Base-by-base conservation (phyloP, 2,888 invertebrate genomes). In the Syrphus vitripennis region DNA sequence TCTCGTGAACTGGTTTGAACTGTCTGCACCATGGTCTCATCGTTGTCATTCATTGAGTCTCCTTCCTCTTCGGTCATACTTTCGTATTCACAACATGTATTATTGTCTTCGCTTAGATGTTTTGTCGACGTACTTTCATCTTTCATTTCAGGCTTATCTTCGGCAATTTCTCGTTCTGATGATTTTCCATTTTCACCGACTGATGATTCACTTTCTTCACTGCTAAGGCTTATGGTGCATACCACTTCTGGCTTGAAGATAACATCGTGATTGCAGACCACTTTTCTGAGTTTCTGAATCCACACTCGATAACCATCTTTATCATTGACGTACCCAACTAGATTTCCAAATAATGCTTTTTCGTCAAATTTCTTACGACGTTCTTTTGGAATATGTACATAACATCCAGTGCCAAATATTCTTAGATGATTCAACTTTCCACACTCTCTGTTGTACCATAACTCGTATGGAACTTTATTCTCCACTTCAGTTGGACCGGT, bases 91-190 rank as follows among this genome's bases (percentile, higher is more conserved):
- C n/a, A 4, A 37, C 34, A 53, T 34, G 37, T 24, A 53, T 69
- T 50, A n/a, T 7, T 26, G 14, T 37, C 40, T 26, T 69, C 16
- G 1, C 1, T 29, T 1, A 3, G 3, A 53, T 24, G 24, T 53
- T 69, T 37, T 53, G 37, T 69, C 53, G 40, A 69, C 10, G 53
- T 53, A 40, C 24, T 69, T 53, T 37, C 67, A 37, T 69, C 67
- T 53, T 50, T 67, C 42, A 71, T 48, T 45, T 57, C 34, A 10
- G 26, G 16, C 7, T 26, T 42, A 40, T 55, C 50, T 4, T 50
- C n/a, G 3, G 6, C 19, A 9, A 50, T 37, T 14, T 19, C 31
- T 48, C 19, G 19, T 14, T 50, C 24, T n/a, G 34, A n/a, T 34
- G 34, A n/a, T 26, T 34, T 50, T 50, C 21, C 34, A 16, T 53